Base-by-base conservation (phyloP, 2,888 invertebrate genomes). In the Diaphora mendica region DNA sequence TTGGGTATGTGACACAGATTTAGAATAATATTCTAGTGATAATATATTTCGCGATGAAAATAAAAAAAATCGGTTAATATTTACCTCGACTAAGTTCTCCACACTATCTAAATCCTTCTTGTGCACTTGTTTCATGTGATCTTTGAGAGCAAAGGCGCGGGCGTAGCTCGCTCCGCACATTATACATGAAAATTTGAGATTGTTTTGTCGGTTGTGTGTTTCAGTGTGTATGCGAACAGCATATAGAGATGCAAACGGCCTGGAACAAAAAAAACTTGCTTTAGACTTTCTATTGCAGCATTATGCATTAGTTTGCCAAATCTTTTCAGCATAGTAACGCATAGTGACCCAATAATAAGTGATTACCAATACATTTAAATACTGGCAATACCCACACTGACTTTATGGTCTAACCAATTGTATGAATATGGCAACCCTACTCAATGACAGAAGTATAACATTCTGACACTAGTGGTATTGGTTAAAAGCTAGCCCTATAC, bases 101-200 rank as follows among this genome's bases (percentile, higher is more conserved):
- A 44, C 55, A 26, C 7, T 64, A 8, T 75, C 51, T 42, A 23
- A 11, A 2, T 90, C 88, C 55, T 86, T 91, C 15, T 91, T 92
- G 85, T 97, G 97, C n/a, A 96, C 97, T 66, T 97, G 96, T 74
- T 96, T 97, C 84, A 98, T 91, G 88, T 98, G 98, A 89, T 97
- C 97, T 73, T 97, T 97, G 17, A 98, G 92, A 0, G 98, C 98
- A 91, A 97, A 98, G 0, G 97, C 96, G 5, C 98, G 95, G 17
- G 97, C 97, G 89, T 98, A 98, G 55, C 97, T 97, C 0, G 98
- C 98, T 72, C 98, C 98, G 88, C 98, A 98, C 71, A 97, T 90
- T 74, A 95, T 91, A 85, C 98, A 98, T 75, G 96, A 96, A 88
- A 97, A 97, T 87, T 97, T 97, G 8, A 97, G 93, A 88, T 97